Evolutionary conservation across 2,797 vertebrate genomes (phyloP).

Genomic region (Chelmon rostratus): DNA sequence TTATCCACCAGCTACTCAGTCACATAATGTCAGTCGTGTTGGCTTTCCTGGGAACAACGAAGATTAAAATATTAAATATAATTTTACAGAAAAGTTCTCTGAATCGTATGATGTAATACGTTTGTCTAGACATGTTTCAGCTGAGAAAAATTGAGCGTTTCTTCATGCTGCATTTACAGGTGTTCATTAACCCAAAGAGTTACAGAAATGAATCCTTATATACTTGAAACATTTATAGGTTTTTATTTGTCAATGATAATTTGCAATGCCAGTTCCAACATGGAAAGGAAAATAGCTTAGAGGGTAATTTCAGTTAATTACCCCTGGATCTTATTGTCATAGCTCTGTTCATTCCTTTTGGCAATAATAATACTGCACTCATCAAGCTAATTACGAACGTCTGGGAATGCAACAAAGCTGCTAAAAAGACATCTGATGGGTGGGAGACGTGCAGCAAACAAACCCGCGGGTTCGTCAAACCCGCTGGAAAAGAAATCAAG

Average conservation of each 20-base stretch:
- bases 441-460: not conserved
- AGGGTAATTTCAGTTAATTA: conserved; percentile 2
- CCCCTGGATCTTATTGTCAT: not conserved
- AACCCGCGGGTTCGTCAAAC: not conserved
- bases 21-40: conserved; percentile 1
- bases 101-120: not conserved
- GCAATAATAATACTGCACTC: not conserved
- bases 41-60: not conserved
- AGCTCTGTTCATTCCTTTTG: not conserved
- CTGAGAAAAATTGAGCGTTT: not conserved
- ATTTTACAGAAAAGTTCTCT: conserved; percentile 6
- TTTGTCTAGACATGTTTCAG: conserved; percentile 5
- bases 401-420: not conserved
- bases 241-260: not conserved
- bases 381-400: not conserved
- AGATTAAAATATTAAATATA: not conserved
- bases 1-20: not conserved
- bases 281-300: not conserved
- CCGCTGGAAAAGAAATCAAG: not conserved
- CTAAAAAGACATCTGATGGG: not conserved
- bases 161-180: conserved; percentile 2
- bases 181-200: not conserved
- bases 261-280: not conserved
- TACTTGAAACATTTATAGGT: not conserved
- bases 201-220: not conserved